These are phyloP conservation scores for Lepidocyrtoides sp. DNA, from an alignment of 2,888 invertebrate species.

Conservation along the genomic window DNA sequence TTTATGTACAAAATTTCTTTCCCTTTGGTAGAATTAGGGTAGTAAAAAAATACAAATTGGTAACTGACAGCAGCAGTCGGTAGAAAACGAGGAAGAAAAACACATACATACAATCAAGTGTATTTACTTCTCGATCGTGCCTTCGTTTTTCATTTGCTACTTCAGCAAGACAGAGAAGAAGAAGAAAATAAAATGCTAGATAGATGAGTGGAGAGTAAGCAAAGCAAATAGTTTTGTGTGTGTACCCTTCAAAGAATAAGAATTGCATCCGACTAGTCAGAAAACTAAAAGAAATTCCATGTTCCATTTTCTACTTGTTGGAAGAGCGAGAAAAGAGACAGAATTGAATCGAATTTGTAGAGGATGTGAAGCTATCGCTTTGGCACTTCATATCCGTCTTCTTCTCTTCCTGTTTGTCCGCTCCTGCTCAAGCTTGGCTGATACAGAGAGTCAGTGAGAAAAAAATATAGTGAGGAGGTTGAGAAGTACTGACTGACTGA, in stretches of 20 bases:
- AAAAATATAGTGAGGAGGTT: background rate
- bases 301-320: constrained; percentile 33
- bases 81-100: background rate
- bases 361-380: constrained; percentile 56
- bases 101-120: constrained; percentile 50
- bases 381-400: constrained; percentile 61
- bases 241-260: constrained; percentile 60
- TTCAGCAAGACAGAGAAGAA: background rate
- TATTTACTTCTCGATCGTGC: constrained; percentile 60
- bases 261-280: constrained; percentile 35
- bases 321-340: background rate
- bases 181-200: background rate
- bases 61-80: constrained; percentile 24
- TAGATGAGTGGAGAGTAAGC: background rate
- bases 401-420: background rate
- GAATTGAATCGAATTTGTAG: background rate
- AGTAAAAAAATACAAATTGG: constrained; percentile 32
- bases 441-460: background rate
- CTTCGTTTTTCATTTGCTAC: constrained; percentile 46
- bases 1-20: background rate
- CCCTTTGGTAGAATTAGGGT: background rate
- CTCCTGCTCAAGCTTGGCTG: background rate
- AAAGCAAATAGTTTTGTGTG: constrained; percentile 46
- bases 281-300: constrained; percentile 73
- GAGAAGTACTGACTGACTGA: background rate